Evolutionary conservation across 2,888 invertebrate species (phyloP).

Genomic region (Cephus pygmeus): DNA sequence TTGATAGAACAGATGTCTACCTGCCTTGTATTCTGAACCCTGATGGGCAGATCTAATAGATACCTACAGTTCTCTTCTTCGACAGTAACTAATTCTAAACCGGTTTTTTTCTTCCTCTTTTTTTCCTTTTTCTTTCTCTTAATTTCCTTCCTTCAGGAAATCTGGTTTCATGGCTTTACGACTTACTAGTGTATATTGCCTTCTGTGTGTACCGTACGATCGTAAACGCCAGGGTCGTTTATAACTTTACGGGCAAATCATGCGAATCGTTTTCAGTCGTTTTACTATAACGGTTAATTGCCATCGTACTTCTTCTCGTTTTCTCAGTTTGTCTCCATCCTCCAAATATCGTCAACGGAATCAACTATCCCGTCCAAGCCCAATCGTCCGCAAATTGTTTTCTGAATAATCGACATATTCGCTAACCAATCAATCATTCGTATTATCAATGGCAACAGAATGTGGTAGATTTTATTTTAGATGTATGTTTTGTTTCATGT

Average conservation of each 20-base stretch:
- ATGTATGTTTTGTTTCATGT: no score
- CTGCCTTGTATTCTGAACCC: neutral
- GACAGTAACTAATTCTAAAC: conserved; percentile 9
- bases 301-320: neutral
- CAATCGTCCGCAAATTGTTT: neutral
- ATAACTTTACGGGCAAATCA: conserved; percentile 2
- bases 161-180: conserved; percentile 4
- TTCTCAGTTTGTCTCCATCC: neutral
- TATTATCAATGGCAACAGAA: neutral
- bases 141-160: neutral
- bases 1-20: conserved; percentile 3
- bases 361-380: neutral
- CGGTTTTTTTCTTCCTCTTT: neutral
- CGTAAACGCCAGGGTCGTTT: conserved; percentile 5
- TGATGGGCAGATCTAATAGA: conserved; percentile 9
- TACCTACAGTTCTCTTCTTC: neutral
- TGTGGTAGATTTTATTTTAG: neutral
- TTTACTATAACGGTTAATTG: neutral
- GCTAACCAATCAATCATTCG: neutral
- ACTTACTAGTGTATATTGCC: neutral
- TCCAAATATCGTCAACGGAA: neutral
- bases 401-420: neutral
- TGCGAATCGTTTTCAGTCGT: neutral
- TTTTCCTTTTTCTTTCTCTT: neutral
- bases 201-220: neutral